Conservation (phyloP, 2,797 vertebrate genomes). For the Dendrocincla fuliginosa region DNA sequence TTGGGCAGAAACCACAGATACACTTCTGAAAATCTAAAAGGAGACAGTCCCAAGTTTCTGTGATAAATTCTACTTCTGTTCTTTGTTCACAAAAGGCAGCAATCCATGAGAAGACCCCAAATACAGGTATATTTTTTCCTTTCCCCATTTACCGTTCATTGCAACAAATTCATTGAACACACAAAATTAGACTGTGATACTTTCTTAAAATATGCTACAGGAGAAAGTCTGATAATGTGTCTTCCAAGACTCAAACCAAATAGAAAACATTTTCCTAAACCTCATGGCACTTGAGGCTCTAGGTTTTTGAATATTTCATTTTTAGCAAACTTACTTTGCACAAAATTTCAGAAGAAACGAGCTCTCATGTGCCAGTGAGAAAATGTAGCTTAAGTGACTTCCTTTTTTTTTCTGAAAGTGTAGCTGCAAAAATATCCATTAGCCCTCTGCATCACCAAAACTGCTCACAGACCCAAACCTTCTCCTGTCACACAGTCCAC, state of each 20-base stretch:
- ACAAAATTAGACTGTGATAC: not conserved
- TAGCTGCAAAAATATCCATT: not conserved
- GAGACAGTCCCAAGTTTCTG: not conserved
- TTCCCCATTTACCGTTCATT: not conserved
- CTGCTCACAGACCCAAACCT: not conserved
- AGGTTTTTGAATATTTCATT: not conserved
- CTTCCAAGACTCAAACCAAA: not conserved
- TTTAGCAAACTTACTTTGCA: not conserved
- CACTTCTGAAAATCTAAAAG: not conserved
- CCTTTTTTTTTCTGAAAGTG: not conserved
- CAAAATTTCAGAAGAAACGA: not conserved
- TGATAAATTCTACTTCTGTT: not conserved
- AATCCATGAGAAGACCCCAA: not conserved
- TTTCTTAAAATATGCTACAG: not conserved
- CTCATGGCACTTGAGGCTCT: not conserved
- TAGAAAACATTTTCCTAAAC: not conserved
- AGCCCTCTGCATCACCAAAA: not conserved
- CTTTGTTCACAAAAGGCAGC: not conserved
- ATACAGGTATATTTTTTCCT: not conserved
- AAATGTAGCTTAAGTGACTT: not conserved
- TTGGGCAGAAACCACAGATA: not conserved
- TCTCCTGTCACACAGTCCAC: not conserved
- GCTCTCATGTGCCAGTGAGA: not conserved
- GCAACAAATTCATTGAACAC: not conserved
- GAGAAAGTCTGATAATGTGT: not conserved